phyloP scores from a whole-genome alignment of 2,888 invertebrate genomes.

The Nymphalis c-album region DNA sequence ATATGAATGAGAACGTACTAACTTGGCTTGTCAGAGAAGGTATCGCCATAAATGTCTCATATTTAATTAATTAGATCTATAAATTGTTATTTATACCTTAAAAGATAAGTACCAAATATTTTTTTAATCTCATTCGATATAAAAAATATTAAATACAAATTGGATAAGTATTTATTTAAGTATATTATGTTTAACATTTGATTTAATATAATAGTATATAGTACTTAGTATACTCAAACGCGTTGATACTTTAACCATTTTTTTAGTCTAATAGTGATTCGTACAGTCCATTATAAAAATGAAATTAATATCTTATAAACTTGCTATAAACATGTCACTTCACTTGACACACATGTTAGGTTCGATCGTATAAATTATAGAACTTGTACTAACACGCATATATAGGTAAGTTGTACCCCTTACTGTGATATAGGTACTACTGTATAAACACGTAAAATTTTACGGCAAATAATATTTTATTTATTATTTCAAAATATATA shows the following conservation, averaged over 20 bases:
- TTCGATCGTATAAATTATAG: conserved; percentile 8
- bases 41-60: not conserved
- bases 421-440: not conserved
- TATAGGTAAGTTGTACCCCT: not conserved
- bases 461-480: conserved; percentile 9
- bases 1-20: conserved; percentile 13
- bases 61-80: not conserved
- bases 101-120: too few species aligned
- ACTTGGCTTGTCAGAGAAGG: not conserved
- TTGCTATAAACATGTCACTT: conserved; percentile 11
- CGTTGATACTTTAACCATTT: not conserved
- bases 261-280: not conserved
- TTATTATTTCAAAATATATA: conserved; percentile 2
- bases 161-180: too few species aligned
- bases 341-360: conserved; percentile 12
- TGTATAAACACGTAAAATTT: not conserved
- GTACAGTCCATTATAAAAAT: not conserved
- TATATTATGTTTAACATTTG: too few species aligned
- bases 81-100: not conserved
- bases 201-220: not conserved
- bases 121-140: too few species aligned
- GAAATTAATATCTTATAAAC: not conserved
- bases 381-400: not conserved
- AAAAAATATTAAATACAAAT: too few species aligned
- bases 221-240: too few species aligned